phyloP scores from a whole-genome alignment of 2,888 invertebrate genomes.

The Caenorhabditis sp. region DNA sequence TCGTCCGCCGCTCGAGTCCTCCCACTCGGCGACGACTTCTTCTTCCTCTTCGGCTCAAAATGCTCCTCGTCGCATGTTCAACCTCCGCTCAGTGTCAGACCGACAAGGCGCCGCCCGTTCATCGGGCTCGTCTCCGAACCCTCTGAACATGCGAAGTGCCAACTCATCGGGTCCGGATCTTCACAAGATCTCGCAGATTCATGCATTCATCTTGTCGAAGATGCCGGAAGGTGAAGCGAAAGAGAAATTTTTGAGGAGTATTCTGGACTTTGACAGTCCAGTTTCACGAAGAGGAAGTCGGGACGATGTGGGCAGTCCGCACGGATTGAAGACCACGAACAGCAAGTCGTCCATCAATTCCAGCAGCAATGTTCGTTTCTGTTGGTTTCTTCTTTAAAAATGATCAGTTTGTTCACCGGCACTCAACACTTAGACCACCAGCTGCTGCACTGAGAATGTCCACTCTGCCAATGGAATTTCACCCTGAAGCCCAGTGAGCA shows the following conservation, averaged over 20 bases:
- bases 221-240: constrained; percentile 78
- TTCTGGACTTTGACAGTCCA: constrained; percentile 78
- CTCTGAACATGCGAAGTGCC: constrained; percentile 45
- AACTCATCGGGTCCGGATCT: constrained; percentile 50
- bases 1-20: constrained; percentile 50
- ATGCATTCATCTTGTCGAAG: constrained; percentile 76
- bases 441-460: no score
- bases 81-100: constrained; percentile 59
- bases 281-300: constrained; percentile 45
- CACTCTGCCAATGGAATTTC: no score
- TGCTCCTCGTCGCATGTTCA: constrained; percentile 48
- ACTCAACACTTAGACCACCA: background rate
- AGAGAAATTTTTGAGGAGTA: constrained; percentile 75
- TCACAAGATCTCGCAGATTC: constrained; percentile 76
- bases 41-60: constrained; percentile 32
- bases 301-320: constrained; percentile 49
- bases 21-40: constrained; percentile 34
- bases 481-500: no score
- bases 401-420: background rate
- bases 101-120: constrained; percentile 39
- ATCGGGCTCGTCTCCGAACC: constrained; percentile 13
- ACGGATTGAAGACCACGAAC: constrained; percentile 46
- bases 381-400: no score
- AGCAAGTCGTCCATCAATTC: constrained; percentile 62
- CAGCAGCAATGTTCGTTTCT: constrained; percentile 62